These are phyloP conservation scores for Lytechinus variegatus DNA, from an alignment of 35 echinoderm and acorn worm genomes.

Conservation along the genomic window DNA sequence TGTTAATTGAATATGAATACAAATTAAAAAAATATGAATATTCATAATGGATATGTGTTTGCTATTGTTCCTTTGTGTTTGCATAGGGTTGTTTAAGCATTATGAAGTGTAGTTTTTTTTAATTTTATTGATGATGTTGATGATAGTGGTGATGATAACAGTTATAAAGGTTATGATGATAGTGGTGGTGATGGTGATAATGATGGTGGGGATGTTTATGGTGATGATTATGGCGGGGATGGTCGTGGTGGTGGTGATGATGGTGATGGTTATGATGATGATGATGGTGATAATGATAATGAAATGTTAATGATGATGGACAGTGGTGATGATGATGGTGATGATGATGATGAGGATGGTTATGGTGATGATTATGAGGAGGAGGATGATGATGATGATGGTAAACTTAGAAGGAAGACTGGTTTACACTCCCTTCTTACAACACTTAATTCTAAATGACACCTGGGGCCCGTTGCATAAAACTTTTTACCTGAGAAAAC, in stretches of 20 bases:
- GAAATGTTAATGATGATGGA: background rate
- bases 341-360: background rate
- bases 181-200: background rate
- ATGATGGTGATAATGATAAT: background rate
- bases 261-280: background rate
- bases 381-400: background rate
- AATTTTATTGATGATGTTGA: too few relatives aligned
- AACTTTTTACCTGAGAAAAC: too few relatives aligned
- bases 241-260: background rate
- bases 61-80: background rate
- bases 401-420: too few relatives aligned
- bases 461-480: too few relatives aligned
- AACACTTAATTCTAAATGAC: too few relatives aligned
- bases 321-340: background rate
- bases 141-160: too few relatives aligned
- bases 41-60: background rate
- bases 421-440: too few relatives aligned
- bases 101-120: background rate
- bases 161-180: background rate
- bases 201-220: background rate
- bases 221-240: background rate
- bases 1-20: conserved; percentile 32
- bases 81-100: background rate
- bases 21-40: conserved; percentile 37
- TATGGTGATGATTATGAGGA: background rate